phyloP scores from a whole-genome alignment of 1,140 invertebrate species.

The Leptinotarsa defecta region DNA sequence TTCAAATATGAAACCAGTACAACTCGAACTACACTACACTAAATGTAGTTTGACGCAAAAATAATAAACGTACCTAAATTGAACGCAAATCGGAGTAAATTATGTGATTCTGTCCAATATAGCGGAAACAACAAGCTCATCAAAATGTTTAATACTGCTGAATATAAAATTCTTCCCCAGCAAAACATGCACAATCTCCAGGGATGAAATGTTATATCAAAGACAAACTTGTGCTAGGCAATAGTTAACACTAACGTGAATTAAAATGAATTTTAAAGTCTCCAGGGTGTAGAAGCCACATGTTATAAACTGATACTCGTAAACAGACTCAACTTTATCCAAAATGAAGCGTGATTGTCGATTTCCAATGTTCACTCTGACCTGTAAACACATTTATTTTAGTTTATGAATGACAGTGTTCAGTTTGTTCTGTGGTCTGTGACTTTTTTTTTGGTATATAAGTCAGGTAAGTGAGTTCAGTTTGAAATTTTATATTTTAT shows the following conservation, averaged over 20 bases:
- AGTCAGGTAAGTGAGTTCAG: neutral
- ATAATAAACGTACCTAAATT: too few relatives aligned
- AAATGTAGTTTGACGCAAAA: too few relatives aligned
- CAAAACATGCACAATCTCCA: conserved; percentile 43
- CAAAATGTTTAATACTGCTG: conserved; percentile 35
- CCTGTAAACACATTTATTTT: conserved; percentile 1
- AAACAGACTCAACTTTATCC: conserved; percentile 30
- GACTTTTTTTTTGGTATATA: neutral
- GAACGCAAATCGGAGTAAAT: too few relatives aligned
- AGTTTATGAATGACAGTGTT: neutral
- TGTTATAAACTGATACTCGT: conserved; percentile 45
- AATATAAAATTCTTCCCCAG: conserved; percentile 35
- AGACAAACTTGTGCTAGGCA: conserved; percentile 52
- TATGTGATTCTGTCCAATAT: too few relatives aligned
- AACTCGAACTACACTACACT: too few relatives aligned
- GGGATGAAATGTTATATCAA: conserved; percentile 49
- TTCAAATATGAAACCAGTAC: too few relatives aligned
- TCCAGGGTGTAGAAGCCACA: conserved; percentile 41
- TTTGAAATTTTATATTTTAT: too few relatives aligned
- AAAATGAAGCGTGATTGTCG: conserved; percentile 24
- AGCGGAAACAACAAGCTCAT: neutral
- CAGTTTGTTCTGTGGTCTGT: neutral
- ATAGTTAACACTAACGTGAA: conserved; percentile 48
- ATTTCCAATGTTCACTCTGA: conserved; percentile 8
- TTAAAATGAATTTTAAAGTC: conserved; percentile 45